Conservation (phyloP, 2,888 invertebrate species). For the Phytoseiulus persimilis region DNA sequence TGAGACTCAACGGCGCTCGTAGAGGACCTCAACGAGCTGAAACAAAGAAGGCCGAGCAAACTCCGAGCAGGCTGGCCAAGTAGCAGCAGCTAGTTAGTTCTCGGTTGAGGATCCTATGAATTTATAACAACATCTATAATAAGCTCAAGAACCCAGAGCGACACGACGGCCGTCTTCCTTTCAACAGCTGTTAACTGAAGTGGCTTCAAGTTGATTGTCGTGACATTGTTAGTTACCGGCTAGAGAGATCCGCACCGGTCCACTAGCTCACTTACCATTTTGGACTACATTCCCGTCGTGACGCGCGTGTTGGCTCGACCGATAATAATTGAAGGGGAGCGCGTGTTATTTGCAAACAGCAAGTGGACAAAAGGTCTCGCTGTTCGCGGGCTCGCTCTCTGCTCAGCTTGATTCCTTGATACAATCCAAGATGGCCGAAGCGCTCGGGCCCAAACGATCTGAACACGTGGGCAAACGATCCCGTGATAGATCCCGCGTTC, state of each 20-base stretch:
- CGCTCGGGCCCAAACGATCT: too few species aligned
- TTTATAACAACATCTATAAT: slow-evolving; percentile 5
- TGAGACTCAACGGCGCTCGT: not conserved
- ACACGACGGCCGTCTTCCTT: not conserved
- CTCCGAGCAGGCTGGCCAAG: not conserved
- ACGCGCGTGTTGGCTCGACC: not conserved
- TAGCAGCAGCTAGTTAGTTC: not conserved
- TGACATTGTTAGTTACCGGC: not conserved
- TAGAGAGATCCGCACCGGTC: not conserved
- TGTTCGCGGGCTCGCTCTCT: too few species aligned
- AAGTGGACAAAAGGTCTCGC: not conserved
- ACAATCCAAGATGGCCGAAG: too few species aligned
- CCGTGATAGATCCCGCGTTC: too few species aligned
- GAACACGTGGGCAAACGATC: too few species aligned
- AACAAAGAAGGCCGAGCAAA: not conserved
- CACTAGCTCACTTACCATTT: not conserved
- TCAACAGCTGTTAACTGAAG: not conserved
- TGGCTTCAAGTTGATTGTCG: not conserved
- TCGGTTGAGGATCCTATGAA: not conserved
- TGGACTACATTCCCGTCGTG: not conserved
- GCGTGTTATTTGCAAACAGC: not conserved
- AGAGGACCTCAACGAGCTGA: not conserved
- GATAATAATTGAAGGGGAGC: not conserved
- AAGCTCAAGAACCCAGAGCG: not conserved
- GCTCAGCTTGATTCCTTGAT: too few species aligned